A percentile compares a stretch with the other conserved stretches of the same genome.
phyloP scores from a whole-genome alignment of 2,888 invertebrate species.

The Xestia rhomboidea region DNA sequence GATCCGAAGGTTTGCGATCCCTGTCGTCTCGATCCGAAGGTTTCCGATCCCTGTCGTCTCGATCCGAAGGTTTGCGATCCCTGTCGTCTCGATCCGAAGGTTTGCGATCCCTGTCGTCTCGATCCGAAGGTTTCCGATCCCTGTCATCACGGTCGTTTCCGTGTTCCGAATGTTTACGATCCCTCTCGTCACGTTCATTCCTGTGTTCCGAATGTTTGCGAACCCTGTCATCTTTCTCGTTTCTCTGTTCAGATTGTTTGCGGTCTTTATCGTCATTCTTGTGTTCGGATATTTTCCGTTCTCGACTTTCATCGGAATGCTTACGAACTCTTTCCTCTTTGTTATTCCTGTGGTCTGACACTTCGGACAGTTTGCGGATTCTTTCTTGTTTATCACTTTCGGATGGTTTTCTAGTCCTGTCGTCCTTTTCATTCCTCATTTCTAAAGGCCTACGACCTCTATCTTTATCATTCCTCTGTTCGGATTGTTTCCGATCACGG shows the following conservation, averaged over 20 bases:
- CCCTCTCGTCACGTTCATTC: constrained; percentile 39
- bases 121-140: constrained; percentile 1
- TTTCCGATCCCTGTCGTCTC: constrained; percentile 47
- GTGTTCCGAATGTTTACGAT: constrained; percentile 37
- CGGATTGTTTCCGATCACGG: constrained; percentile 35
- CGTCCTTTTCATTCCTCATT: constrained; percentile 49
- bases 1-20: constrained; percentile 34
- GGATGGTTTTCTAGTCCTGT: constrained; percentile 32
- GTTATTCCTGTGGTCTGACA: constrained; percentile 35
- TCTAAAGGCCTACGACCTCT: constrained; percentile 47
- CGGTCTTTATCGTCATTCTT: constrained; percentile 42
- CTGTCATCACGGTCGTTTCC: constrained; percentile 17
- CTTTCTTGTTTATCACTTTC: constrained; percentile 60
- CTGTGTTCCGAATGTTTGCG: constrained; percentile 45
- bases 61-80: constrained; percentile 26
- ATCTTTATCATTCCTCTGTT: constrained; percentile 52
- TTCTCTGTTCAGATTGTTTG: constrained; percentile 39
- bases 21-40: constrained; percentile 42
- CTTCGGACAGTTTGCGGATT: constrained; percentile 49
- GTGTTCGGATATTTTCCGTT: constrained; percentile 45
- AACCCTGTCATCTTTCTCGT: constrained; percentile 47
- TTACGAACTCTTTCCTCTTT: constrained; percentile 46
- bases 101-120: constrained; percentile 22
- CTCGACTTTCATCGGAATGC: constrained; percentile 43
- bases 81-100: constrained; percentile 17